phyloP scores from a whole-genome alignment of 2,888 invertebrate genomes.

The Clivina fossor region DNA sequence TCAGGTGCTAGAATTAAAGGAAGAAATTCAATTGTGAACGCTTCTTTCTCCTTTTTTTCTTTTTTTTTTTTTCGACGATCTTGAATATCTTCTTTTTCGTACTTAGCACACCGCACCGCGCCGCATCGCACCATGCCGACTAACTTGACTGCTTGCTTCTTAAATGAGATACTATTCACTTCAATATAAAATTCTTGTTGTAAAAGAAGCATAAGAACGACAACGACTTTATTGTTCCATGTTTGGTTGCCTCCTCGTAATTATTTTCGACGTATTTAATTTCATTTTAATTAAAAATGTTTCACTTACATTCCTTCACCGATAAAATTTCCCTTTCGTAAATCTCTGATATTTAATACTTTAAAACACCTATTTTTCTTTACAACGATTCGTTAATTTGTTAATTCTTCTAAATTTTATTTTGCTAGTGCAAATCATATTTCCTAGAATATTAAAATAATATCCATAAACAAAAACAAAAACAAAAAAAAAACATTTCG shows the following conservation, averaged over 20 bases:
- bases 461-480: no score
- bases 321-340: background rate
- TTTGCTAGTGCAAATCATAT: no score
- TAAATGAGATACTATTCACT: conserved; percentile 22
- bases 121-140: no score
- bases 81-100: conserved; percentile 22
- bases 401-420: no score
- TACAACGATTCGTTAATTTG: no score
- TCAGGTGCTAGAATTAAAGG: conserved; percentile 26
- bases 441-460: no score
- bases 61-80: conserved; percentile 12
- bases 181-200: conserved; percentile 12
- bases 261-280: conserved; percentile 4
- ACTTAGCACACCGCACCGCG: no score
- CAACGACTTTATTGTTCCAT: conserved; percentile 4
- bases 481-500: no score
- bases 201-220: conserved; percentile 4
- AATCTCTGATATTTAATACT: no score
- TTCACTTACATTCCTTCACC: background rate
- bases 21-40: conserved; percentile 17
- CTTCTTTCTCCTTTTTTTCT: background rate
- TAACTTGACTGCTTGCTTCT: conserved; percentile 17
- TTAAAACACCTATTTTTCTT: no score
- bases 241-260: conserved; percentile 1
- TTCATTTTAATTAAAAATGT: conserved; percentile 11